Evolutionary conservation across 2,113 vertebrate genomes (phyloP).

Genomic region (Solea solea): DNA sequence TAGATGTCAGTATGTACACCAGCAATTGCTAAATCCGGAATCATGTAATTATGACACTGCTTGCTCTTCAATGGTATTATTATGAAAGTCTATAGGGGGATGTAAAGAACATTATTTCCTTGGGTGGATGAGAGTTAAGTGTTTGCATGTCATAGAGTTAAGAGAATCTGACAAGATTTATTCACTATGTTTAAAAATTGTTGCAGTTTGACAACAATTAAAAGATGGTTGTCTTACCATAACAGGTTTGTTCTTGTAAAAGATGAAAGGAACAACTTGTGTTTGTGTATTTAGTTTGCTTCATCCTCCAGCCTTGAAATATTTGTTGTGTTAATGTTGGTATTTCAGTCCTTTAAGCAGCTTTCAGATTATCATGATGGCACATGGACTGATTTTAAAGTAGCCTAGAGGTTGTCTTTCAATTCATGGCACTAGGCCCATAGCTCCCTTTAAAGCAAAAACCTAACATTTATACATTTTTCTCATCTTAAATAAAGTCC

Average conservation of each 20-base stretch:
- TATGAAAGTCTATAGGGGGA: not conserved
- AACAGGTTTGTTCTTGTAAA: not conserved
- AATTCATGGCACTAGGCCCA: not conserved
- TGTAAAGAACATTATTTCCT: no score
- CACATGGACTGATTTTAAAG: constrained; percentile 6
- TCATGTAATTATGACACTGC: not conserved
- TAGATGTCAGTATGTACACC: no score
- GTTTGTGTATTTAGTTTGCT: not conserved
- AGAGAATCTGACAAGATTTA: not conserved
- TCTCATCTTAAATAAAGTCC: not conserved
- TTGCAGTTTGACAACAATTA: not conserved
- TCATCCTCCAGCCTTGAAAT: not conserved
- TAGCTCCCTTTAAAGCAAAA: not conserved
- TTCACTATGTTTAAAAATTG: not conserved
- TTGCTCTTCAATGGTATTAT: not conserved
- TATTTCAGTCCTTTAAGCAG: constrained; percentile 27
- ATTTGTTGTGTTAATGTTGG: constrained; percentile 10
- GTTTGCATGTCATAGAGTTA: not conserved
- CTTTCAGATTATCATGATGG: constrained; percentile 10
- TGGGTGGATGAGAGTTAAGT: not conserved
- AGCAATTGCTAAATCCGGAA: not conserved
- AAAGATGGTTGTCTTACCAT: not conserved
- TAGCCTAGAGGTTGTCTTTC: not conserved
- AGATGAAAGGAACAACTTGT: not conserved
- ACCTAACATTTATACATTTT: no score